Evolutionary conservation across 1,140 invertebrate species (phyloP).

Genomic region (Leptinotarsa texana): DNA sequence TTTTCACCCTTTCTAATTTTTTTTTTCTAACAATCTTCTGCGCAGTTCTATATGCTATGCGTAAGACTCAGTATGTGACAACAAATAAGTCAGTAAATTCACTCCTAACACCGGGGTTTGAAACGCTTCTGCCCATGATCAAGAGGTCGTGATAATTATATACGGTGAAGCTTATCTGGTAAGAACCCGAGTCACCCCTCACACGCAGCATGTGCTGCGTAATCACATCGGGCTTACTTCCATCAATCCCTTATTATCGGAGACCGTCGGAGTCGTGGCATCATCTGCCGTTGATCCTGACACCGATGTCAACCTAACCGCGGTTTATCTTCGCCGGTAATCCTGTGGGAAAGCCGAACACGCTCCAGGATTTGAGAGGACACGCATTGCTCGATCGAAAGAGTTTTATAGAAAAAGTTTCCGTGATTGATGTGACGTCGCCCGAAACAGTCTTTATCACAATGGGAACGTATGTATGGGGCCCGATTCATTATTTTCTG

Average conservation of each 20-base stretch:
- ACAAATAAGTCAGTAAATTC: no score
- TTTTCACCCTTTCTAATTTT: no score
- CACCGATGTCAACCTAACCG: slow-evolving; percentile 19
- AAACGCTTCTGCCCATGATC: background rate
- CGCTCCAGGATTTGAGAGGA: slow-evolving; percentile 5
- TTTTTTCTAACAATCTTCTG: no score
- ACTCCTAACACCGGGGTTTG: background rate
- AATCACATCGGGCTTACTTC: slow-evolving; percentile 28
- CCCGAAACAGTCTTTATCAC: no score
- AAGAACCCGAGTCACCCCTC: slow-evolving; percentile 6
- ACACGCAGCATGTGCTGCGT: background rate
- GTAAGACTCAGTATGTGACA: no score
- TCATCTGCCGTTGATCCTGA: slow-evolving; percentile 29
- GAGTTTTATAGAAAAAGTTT: slow-evolving; percentile 21
- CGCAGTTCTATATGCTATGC: no score
- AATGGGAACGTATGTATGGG: no score
- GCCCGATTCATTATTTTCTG: no score
- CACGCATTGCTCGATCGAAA: slow-evolving; percentile 1
- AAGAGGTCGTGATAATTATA: slow-evolving; percentile 18
- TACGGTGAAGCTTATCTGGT: slow-evolving; percentile 29
- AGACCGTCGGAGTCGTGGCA: slow-evolving; percentile 22
- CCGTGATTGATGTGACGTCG: slow-evolving; percentile 14
- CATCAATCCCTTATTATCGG: slow-evolving; percentile 34
- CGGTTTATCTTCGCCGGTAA: slow-evolving; percentile 19
- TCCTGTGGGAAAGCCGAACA: slow-evolving; percentile 16